A percentile compares a stretch with the other conserved stretches of the same genome.
These are phyloP conservation scores for Hirudinaria manillensis DNA, from an alignment of 2,888 invertebrate species.

Conservation along the genomic window DNA sequence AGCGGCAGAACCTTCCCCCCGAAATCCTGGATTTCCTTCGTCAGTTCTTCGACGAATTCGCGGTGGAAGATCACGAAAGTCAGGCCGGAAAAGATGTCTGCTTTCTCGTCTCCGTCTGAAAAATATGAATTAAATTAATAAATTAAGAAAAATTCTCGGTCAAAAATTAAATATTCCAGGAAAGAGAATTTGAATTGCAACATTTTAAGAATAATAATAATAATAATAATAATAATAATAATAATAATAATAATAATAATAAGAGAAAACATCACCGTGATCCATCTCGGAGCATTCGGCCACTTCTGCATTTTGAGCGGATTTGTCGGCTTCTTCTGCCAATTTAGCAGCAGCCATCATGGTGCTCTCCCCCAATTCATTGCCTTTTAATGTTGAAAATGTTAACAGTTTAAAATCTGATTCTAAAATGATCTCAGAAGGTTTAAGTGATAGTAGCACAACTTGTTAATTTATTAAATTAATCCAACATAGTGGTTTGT, in stretches of 20 bases:
- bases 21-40: slow-evolving; percentile 51
- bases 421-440: too few relatives aligned
- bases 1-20: slow-evolving; percentile 56
- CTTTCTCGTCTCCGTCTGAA: slow-evolving; percentile 22
- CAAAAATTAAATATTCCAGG: background rate
- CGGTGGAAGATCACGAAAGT: slow-evolving; percentile 49
- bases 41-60: slow-evolving; percentile 45
- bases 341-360: slow-evolving; percentile 35
- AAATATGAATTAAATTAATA: slow-evolving; percentile 7
- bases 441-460: too few relatives aligned
- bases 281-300: too few relatives aligned
- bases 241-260: too few relatives aligned
- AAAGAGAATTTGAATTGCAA: too few relatives aligned
- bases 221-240: too few relatives aligned
- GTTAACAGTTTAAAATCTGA: too few relatives aligned
- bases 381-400: slow-evolving; percentile 24
- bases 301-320: background rate
- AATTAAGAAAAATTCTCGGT: background rate
- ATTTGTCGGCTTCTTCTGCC: slow-evolving; percentile 25
- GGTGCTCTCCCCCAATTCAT: slow-evolving; percentile 37
- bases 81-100: slow-evolving; percentile 20
- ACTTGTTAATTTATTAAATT: too few relatives aligned
- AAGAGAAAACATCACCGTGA: too few relatives aligned
- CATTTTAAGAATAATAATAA: too few relatives aligned
- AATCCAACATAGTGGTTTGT: too few relatives aligned